phyloP scores from a whole-genome alignment of 2,113 vertebrate species.

The Lophius piscatorius region DNA sequence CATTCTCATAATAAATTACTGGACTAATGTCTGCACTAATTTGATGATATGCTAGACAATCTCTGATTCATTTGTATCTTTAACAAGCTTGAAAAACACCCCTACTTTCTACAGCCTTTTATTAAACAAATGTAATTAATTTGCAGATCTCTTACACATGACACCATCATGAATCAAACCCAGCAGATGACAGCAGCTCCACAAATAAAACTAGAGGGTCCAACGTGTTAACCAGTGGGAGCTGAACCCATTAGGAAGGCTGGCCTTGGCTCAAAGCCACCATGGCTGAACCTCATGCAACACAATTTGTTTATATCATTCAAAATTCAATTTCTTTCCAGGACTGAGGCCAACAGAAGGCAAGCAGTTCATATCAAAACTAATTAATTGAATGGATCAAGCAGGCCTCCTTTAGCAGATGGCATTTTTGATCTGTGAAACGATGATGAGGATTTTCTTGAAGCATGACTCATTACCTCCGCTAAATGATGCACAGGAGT shows the following conservation, averaged over 20 bases:
- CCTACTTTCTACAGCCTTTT: not conserved
- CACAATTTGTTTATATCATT: slow-evolving; percentile 77
- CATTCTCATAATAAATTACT: slow-evolving; percentile 8
- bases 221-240: slow-evolving; percentile 47
- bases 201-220: slow-evolving; percentile 38
- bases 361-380: slow-evolving; percentile 76
- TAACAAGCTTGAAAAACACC: slow-evolving; percentile 7
- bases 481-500: slow-evolving; percentile 36
- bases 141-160: slow-evolving; percentile 12
- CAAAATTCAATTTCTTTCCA: slow-evolving; percentile 80
- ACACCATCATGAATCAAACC: slow-evolving; percentile 30
- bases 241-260: slow-evolving; percentile 38
- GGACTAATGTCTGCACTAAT: slow-evolving; percentile 6
- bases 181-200: slow-evolving; percentile 47
- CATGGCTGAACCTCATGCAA: slow-evolving; percentile 45
- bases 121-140: slow-evolving; percentile 10
- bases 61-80: slow-evolving; percentile 10
- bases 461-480: slow-evolving; percentile 58
- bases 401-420: slow-evolving; percentile 60
- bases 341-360: slow-evolving; percentile 76
- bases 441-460: slow-evolving; percentile 50
- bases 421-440: slow-evolving; percentile 53
- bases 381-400: slow-evolving; percentile 77
- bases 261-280: slow-evolving; percentile 52
- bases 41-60: slow-evolving; percentile 8